These are phyloP conservation scores for Andrena bicolor DNA, from an alignment of 2,888 invertebrate genomes.

Conservation along the genomic window DNA sequence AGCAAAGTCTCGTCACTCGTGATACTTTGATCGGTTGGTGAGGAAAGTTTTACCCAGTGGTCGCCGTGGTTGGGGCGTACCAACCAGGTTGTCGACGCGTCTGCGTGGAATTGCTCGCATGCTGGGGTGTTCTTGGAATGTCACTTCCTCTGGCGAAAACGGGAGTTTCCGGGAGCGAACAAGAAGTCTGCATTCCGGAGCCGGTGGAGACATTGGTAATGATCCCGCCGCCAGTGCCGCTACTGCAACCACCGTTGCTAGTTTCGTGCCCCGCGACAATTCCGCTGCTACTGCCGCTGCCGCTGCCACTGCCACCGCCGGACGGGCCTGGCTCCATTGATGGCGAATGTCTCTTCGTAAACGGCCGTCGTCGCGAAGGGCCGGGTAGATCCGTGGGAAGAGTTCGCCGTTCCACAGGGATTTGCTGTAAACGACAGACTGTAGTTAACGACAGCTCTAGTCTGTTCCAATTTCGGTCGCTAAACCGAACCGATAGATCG, in stretches of 20 bases:
- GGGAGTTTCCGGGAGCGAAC: conserved; percentile 95
- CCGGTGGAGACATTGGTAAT: conserved; percentile 87
- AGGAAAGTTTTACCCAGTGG: conserved; percentile 80
- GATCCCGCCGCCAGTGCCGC: conserved; percentile 91
- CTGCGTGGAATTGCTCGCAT: conserved; percentile 84
- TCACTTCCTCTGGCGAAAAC: conserved; percentile 94
- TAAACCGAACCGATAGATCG: too few relatives aligned
- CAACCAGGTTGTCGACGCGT: conserved; percentile 83
- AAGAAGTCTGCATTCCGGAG: conserved; percentile 91
- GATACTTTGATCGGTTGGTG: background rate
- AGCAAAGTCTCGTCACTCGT: too few relatives aligned
- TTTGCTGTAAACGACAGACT: conserved; percentile 71
- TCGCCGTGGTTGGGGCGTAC: conserved; percentile 83
- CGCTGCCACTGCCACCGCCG: conserved; percentile 93
- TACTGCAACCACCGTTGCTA: conserved; percentile 93
- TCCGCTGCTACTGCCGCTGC: conserved; percentile 92
- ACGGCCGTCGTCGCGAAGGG: conserved; percentile 85
- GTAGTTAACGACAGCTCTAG: background rate
- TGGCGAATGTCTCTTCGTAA: conserved; percentile 86
- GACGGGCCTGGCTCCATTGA: conserved; percentile 94
- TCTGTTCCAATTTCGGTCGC: background rate
- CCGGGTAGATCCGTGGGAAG: conserved; percentile 90
- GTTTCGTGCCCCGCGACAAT: conserved; percentile 25
- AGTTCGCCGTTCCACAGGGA: conserved; percentile 89
- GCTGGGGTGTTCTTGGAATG: conserved; percentile 93